phyloP scores from a whole-genome alignment of 2,113 vertebrate genomes.

The Spea bombifrons region DNA sequence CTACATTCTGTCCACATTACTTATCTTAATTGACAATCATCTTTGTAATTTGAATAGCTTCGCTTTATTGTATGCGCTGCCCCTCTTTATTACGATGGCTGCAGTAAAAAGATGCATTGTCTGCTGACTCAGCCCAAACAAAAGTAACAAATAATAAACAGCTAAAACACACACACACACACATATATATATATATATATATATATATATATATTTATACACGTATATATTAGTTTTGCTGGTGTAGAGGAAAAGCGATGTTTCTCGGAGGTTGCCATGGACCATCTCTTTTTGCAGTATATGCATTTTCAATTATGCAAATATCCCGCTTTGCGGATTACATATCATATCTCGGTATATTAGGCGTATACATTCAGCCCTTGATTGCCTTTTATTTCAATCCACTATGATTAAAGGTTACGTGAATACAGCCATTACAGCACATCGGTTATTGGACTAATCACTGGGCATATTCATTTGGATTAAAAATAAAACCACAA shows the following conservation, averaged over 20 bases:
- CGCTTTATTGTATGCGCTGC: conserved; percentile 40
- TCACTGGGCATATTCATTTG: conserved; percentile 4
- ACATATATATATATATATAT: neutral
- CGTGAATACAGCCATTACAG: neutral
- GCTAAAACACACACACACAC: neutral
- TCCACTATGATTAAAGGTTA: conserved; percentile 16
- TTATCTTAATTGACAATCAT: conserved; percentile 50
- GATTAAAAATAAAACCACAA: neutral
- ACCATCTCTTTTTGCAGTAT: neutral
- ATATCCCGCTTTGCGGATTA: neutral
- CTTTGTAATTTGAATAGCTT: conserved; percentile 45
- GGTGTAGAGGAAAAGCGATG: neutral
- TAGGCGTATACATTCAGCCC: neutral
- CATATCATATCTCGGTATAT: neutral
- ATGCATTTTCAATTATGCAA: conserved; percentile 1
- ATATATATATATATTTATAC: too few species aligned
- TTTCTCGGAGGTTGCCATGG: neutral
- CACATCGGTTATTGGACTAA: conserved; percentile 2
- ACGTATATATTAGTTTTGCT: too few species aligned
- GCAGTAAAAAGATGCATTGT: conserved; percentile 28
- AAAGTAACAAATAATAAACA: conserved; percentile 37
- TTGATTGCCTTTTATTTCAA: neutral
- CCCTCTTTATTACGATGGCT: conserved; percentile 40
- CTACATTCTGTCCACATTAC: conserved; percentile 46
- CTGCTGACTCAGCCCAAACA: conserved; percentile 39